phyloP scores from a whole-genome alignment of 2,797 vertebrate genomes.

The Muraenolepis orangiensis region DNA sequence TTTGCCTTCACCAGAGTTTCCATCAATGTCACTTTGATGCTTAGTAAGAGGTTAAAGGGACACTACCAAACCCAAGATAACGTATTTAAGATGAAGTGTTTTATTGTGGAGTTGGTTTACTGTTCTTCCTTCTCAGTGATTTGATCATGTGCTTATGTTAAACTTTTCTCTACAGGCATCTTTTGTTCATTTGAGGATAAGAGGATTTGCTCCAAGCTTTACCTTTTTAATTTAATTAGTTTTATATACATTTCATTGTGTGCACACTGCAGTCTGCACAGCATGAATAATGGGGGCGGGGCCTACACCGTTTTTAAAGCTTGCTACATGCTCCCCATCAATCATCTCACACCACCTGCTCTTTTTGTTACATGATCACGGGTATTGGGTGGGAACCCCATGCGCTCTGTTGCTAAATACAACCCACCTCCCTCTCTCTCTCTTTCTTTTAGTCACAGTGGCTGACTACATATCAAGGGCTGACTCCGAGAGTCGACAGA shows the following conservation, averaged over 20 bases:
- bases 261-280: conserved; percentile 1
- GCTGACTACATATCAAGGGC: conserved; percentile 99
- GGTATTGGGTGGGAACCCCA: not conserved
- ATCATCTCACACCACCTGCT: not conserved
- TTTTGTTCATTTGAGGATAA: not conserved
- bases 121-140: not conserved
- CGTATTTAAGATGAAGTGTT: not conserved
- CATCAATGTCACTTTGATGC: not conserved
- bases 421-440: not conserved
- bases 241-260: not conserved
- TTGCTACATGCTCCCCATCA: not conserved
- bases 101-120: not conserved
- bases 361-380: not conserved
- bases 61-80: not conserved
- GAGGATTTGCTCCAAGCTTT: not conserved
- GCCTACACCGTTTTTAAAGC: not conserved
- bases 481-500: conserved; percentile 96
- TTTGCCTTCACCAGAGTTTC: not conserved
- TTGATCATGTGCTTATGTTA: not conserved
- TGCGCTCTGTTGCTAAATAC: not conserved
- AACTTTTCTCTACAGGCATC: not conserved
- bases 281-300: not conserved
- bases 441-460: conserved; percentile 83
- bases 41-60: not conserved
- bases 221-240: no score